phyloP scores from a whole-genome alignment of 1,140 invertebrate species.

The Bombus soroeensis region DNA sequence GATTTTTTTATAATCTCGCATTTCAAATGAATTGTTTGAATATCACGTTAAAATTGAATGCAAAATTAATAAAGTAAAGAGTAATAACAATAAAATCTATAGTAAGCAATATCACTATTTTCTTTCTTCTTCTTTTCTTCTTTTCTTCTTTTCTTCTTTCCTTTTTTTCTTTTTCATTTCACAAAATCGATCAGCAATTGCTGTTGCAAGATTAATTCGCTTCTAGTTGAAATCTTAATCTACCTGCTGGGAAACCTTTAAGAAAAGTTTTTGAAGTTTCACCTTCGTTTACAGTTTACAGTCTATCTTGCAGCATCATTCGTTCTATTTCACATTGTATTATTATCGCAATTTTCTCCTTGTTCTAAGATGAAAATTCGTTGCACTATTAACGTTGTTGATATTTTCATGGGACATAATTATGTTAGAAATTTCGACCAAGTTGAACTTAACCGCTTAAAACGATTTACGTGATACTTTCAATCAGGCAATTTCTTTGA shows the following conservation, averaged over 20 bases:
- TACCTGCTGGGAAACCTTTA: background rate
- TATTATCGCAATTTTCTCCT: too few species aligned
- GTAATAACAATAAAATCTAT: too few species aligned
- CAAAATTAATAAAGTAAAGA: background rate
- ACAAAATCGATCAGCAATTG: background rate
- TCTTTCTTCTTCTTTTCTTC: background rate
- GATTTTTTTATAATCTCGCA: background rate
- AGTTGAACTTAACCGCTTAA: background rate
- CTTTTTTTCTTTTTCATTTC: background rate
- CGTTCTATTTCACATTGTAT: background rate
- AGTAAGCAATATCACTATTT: too few species aligned
- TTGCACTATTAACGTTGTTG: too few species aligned
- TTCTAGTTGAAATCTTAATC: background rate
- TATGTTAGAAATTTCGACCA: background rate
- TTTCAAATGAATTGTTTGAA: background rate
- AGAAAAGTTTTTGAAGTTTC: background rate
- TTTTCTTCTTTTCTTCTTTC: background rate
- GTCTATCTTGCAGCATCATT: background rate
- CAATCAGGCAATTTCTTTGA: background rate
- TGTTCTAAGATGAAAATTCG: background rate
- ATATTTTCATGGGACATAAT: background rate
- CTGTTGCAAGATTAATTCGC: background rate
- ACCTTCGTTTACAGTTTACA: background rate
- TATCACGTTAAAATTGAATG: background rate
- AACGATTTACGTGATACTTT: background rate